phyloP scores from a whole-genome alignment of 2,113 vertebrate species.

The Tetrao urogallus region DNA sequence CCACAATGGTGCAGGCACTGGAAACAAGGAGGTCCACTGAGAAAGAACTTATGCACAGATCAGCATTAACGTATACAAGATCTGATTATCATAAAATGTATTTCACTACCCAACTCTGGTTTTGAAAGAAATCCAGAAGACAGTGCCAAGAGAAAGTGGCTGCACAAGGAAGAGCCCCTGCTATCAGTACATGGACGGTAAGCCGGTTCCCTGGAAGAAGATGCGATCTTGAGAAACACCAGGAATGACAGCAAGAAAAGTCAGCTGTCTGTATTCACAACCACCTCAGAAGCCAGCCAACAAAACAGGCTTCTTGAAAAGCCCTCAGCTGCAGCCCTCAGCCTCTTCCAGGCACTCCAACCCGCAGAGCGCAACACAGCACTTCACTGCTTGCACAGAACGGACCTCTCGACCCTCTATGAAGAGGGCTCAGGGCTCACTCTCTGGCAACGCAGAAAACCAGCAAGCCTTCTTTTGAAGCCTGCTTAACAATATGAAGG shows the following conservation, averaged over 20 bases:
- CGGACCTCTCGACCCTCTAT: not conserved
- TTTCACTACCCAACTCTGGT: not conserved
- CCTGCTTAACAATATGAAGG: not conserved
- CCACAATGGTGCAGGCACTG: rapidly evolving
- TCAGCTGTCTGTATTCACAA: not conserved
- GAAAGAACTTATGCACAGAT: not conserved
- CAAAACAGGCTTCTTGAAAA: not conserved
- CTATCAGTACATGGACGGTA: not conserved
- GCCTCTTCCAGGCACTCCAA: not conserved
- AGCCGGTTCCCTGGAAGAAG: not conserved
- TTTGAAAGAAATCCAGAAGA: constrained; percentile 26
- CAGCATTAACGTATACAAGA: not conserved
- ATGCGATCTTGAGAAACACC: rapidly evolving
- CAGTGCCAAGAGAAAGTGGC: not conserved
- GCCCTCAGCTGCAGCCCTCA: not conserved
- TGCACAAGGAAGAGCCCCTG: not conserved
- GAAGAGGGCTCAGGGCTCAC: too few relatives aligned
- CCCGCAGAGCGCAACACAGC: not conserved
- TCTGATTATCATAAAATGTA: not conserved
- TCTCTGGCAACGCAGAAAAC: not conserved
- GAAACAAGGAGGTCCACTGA: not conserved
- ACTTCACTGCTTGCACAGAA: rapidly evolving
- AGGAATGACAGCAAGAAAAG: rapidly evolving
- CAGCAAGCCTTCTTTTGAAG: not conserved
- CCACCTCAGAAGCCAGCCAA: rapidly evolving